phyloP scores from a whole-genome alignment of 2,113 vertebrate species.

The Polypterus bichir region DNA sequence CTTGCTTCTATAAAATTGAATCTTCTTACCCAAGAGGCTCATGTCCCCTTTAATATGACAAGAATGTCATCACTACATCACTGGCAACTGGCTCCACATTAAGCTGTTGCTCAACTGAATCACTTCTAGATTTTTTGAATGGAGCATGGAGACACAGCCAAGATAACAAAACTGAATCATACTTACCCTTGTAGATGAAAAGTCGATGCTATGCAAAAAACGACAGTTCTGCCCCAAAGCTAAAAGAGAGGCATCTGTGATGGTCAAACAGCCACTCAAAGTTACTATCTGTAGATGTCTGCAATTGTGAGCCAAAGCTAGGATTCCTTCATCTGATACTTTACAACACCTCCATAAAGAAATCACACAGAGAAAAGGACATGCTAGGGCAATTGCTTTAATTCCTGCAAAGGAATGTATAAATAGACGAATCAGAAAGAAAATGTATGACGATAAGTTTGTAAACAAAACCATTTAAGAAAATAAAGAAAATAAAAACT shows the following conservation, averaged over 20 bases:
- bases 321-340: slow-evolving; percentile 51
- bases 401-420: slow-evolving; percentile 34
- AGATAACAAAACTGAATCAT: no score
- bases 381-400: slow-evolving; percentile 50
- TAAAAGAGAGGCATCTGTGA: slow-evolving; percentile 50
- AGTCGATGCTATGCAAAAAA: slow-evolving; percentile 54
- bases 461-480: slow-evolving; percentile 3
- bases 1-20: no score
- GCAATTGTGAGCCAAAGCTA: slow-evolving; percentile 53
- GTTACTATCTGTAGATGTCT: slow-evolving; percentile 49
- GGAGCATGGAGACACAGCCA: no score
- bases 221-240: slow-evolving; percentile 54
- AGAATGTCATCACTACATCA: no score
- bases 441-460: no score
- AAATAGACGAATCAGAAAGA: no score
- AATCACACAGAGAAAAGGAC: slow-evolving; percentile 40
- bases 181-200: slow-evolving; percentile 56
- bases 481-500: slow-evolving; percentile 14
- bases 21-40: no score
- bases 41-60: no score
- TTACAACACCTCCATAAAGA: slow-evolving; percentile 52
- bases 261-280: slow-evolving; percentile 45
- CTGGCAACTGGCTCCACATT: no score
- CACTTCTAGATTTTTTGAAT: no score
- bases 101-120: no score